Base-by-base conservation (phyloP, 2,888 invertebrate genomes). In the Epistrophe grossulariae region DNA sequence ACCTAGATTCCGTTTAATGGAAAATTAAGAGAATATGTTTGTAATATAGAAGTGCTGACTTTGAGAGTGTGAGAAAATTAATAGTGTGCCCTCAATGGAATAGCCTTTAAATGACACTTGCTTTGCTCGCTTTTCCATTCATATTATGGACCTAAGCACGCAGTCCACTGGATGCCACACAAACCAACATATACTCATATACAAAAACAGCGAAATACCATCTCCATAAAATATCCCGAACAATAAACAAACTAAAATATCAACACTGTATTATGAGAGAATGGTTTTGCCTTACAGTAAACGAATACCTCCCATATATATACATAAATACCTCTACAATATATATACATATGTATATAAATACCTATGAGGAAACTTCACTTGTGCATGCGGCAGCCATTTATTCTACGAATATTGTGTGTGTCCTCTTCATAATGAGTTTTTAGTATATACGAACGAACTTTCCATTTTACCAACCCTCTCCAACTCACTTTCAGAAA, bases 351-450 rank as follows among this genome's bases (percentile, higher is more conserved):
- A 9, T 19, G 19, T 10, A 19, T 19, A 50, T 10, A 19, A 2
- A 19, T 15, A 13, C 6, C 13, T 28, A 55, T 3, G 55, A 31
- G 55, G 11, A 43, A 9, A 38, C 52, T 66, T 60, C 35, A 52
- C 77, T 31, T 68, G 78, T 70, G 43, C 70, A 74, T 79, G 74
- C 78, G 73, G 59, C 73, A 81, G 17, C 82, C 74, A 87, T 87
- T 85, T 71, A 79, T 85, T 78, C 64, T 74, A 70, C 70, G 24
- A 62, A 82, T 73, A 82, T 82, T 64, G 64, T 82, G 64, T 82
- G 82, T 79, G 85, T 79, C 74, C 84, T 79, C 68, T 57, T 55
- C 64, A 57, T 87, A 87, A 87, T 87, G 85, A 87, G 82, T 82
- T 87, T 24, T 82, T 73, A 70, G 73, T 62, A 57, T 9, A 11